phyloP scores from a whole-genome alignment of 2,113 vertebrate genomes.

The Hymenochirus boettgeri region DNA sequence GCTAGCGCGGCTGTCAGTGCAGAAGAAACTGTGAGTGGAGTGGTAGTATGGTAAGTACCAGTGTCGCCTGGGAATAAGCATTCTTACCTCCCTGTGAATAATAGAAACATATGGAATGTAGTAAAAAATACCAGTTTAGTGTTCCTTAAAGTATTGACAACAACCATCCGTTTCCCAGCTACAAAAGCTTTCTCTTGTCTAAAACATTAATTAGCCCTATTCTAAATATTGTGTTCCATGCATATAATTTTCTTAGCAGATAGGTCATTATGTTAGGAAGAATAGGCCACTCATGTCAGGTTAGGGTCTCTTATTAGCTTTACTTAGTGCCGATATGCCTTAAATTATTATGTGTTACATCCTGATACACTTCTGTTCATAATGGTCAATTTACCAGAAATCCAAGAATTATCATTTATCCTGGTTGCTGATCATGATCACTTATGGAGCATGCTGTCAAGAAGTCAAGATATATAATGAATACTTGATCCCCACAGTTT shows the following conservation, averaged over 20 bases:
- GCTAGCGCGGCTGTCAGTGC: too few relatives aligned
- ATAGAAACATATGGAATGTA: too few relatives aligned
- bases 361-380: constrained; percentile 37
- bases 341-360: constrained; percentile 26
- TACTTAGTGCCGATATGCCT: constrained; percentile 13
- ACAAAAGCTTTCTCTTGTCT: not conserved
- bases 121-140: too few relatives aligned
- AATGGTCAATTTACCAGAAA: constrained; percentile 40
- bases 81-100: too few relatives aligned
- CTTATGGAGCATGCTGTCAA: constrained; percentile 27
- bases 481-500: constrained; percentile 24
- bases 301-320: constrained; percentile 30
- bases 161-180: not conserved
- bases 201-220: constrained; percentile 2
- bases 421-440: constrained; percentile 36
- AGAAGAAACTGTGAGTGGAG: too few relatives aligned
- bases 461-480: constrained; percentile 34
- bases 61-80: too few relatives aligned
- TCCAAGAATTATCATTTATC: constrained; percentile 29
- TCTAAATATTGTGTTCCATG: constrained; percentile 1
- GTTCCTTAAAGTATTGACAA: not conserved
- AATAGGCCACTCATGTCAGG: constrained; percentile 30
- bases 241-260: constrained; percentile 25
- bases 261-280: constrained; percentile 13
- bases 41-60: too few relatives aligned